phyloP scores from a whole-genome alignment of 2,113 vertebrate genomes.

The Oxyruncus cristatus region DNA sequence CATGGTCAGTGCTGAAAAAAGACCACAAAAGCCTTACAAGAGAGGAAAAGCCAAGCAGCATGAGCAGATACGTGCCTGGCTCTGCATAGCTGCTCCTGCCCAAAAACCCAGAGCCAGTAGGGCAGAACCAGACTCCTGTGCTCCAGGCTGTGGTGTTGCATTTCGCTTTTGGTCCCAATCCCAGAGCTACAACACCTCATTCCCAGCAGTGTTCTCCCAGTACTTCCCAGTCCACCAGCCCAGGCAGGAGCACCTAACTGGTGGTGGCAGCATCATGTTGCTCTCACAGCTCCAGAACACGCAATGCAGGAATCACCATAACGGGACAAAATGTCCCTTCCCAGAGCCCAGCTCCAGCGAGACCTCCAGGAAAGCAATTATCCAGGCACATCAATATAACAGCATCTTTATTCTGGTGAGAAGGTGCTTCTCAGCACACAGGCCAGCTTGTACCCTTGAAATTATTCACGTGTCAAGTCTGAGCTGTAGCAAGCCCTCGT shows the following conservation, averaged over 20 bases:
- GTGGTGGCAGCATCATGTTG: neutral
- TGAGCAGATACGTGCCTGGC: fast-evolving
- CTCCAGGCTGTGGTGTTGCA: too few relatives aligned
- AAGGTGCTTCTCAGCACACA: neutral
- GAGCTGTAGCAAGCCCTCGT: neutral
- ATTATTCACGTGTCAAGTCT: neutral
- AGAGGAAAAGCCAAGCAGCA: neutral
- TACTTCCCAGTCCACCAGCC: neutral
- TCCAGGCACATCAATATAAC: neutral
- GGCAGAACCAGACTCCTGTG: neutral
- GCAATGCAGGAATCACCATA: fast-evolving
- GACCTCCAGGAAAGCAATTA: neutral
- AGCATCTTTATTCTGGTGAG: neutral
- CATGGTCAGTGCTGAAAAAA: neutral
- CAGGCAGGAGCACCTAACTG: neutral
- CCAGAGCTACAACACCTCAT: neutral
- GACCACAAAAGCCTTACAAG: neutral
- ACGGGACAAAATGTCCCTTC: fast-evolving
- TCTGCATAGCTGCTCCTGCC: neutral
- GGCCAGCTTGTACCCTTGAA: neutral
- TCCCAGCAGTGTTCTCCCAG: fast-evolving
- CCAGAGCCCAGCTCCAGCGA: neutral
- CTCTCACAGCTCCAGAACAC: neutral
- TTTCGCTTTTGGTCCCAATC: neutral
- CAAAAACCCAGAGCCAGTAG: neutral